Evolutionary conservation across 1,140 invertebrate genomes (phyloP).

Genomic region (Apis florea): DNA sequence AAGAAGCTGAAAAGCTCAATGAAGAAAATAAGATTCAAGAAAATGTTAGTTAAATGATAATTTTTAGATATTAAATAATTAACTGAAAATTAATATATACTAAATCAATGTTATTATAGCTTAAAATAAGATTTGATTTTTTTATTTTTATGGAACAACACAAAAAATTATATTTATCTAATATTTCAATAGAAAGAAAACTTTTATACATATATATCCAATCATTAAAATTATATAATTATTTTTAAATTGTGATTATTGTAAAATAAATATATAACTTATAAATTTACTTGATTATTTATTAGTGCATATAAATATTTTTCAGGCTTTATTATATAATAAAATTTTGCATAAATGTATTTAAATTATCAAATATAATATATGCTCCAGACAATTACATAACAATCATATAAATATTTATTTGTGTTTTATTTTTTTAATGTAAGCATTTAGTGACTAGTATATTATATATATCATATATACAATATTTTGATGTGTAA

Average conservation of each 20-base stretch:
- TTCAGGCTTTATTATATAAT: neutral
- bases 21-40: constrained; percentile 1
- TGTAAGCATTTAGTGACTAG: constrained; percentile 37
- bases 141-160: constrained; percentile 34
- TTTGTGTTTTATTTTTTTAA: constrained; percentile 16
- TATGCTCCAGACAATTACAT: neutral
- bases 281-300: neutral
- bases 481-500: constrained; percentile 22
- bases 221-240: neutral
- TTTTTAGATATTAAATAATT: neutral
- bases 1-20: constrained; percentile 25
- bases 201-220: neutral
- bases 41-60: constrained; percentile 1
- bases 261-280: constrained; percentile 12
- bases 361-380: constrained; percentile 26
- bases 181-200: constrained; percentile 6
- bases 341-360: neutral
- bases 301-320: neutral
- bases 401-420: constrained; percentile 14
- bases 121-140: constrained; percentile 11
- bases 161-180: constrained; percentile 13
- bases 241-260: neutral
- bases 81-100: neutral
- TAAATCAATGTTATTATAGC: neutral
- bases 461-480: neutral